Percentiles rank a stretch among this genome's conserved stretches.
These are phyloP conservation scores for Drosophila quasianomalipes DNA, from an alignment of 2,888 invertebrate genomes.

Conservation along the genomic window DNA sequence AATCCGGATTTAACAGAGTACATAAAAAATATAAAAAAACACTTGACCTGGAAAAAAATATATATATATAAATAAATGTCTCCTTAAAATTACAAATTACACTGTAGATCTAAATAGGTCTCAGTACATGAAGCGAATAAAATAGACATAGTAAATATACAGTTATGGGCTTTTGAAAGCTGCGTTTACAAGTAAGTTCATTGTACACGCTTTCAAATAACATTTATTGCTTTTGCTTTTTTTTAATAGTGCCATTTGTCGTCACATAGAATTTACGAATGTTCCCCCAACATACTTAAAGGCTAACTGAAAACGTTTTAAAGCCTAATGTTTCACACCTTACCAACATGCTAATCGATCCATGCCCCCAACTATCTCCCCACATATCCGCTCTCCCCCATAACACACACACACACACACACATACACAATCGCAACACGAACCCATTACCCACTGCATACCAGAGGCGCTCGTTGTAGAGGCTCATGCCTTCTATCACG, in stretches of 20 bases:
- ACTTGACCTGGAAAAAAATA: not conserved
- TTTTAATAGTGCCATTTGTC: slow-evolving; percentile 35
- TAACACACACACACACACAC: not conserved
- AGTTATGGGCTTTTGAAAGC: not conserved
- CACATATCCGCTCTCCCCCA: too few species aligned
- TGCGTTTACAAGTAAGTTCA: not conserved
- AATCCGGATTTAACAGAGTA: not conserved
- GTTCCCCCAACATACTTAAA: slow-evolving; percentile 33
- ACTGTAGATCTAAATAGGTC: not conserved
- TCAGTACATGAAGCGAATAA: not conserved
- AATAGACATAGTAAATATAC: not conserved
- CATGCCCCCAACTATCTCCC: not conserved
- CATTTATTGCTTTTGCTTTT: not conserved
- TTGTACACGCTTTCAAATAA: slow-evolving; percentile 6
- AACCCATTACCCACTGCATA: slow-evolving; percentile 61
- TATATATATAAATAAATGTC: not conserved
- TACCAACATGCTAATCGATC: slow-evolving; percentile 56
- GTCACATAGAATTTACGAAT: slow-evolving; percentile 8
- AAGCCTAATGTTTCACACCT: slow-evolving; percentile 62
- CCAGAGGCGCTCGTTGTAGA: slow-evolving; percentile 31
- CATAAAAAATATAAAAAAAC: not conserved
- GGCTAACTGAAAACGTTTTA: slow-evolving; percentile 61
- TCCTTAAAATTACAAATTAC: not conserved
- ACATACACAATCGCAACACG: not conserved
- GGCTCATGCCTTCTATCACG: slow-evolving; percentile 43